Percentiles rank a stretch among this genome's conserved stretches.
Evolutionary conservation across 2,888 invertebrate genomes (phyloP).

Genomic region (Caprella mutica): DNA sequence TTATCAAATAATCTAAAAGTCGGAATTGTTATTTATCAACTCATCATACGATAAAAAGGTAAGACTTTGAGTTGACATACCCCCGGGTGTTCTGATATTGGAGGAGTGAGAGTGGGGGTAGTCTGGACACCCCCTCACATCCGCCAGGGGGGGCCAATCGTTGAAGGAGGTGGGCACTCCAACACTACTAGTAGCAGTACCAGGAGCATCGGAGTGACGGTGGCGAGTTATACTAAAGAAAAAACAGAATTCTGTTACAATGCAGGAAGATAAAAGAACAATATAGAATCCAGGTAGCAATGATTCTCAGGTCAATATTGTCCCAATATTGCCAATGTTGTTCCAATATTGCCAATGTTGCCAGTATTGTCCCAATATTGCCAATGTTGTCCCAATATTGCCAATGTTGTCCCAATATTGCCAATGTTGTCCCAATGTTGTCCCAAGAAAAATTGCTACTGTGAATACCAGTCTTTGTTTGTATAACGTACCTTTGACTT

Average conservation of each 20-base stretch:
- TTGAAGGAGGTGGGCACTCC: constrained; percentile 30
- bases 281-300: background rate
- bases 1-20: too few relatives aligned
- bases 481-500: too few relatives aligned
- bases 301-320: background rate
- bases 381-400: too few relatives aligned
- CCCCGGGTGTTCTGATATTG: constrained; percentile 24
- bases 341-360: too few relatives aligned
- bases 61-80: too few relatives aligned
- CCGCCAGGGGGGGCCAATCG: constrained; percentile 32
- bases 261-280: background rate
- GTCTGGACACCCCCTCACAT: constrained; percentile 31
- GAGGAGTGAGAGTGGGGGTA: constrained; percentile 32
- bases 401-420: too few relatives aligned
- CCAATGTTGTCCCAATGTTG: too few relatives aligned
- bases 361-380: too few relatives aligned
- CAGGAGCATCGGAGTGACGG: constrained; percentile 28
- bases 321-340: constrained; percentile 32
- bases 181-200: constrained; percentile 33
- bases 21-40: too few relatives aligned
- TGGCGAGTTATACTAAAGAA: background rate
- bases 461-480: too few relatives aligned
- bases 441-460: too few relatives aligned
- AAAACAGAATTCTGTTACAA: background rate
- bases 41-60: too few relatives aligned